These are phyloP conservation scores for Pristionchus entomophagus DNA, from an alignment of 2,888 invertebrate species.

Conservation along the genomic window DNA sequence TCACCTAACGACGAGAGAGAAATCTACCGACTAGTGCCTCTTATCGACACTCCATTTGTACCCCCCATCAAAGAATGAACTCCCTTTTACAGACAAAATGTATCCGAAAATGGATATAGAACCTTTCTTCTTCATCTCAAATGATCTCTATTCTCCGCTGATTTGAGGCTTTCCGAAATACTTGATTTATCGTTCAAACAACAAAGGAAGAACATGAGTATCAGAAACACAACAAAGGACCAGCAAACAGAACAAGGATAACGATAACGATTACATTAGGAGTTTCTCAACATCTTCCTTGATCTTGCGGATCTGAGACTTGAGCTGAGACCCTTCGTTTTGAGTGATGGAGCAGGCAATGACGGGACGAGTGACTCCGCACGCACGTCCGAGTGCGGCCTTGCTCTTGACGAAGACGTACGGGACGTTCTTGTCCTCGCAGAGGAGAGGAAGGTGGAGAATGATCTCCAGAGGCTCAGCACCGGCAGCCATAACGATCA, in stretches of 20 bases:
- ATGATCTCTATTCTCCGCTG: too few species aligned
- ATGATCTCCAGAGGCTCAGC: constrained; percentile 97
- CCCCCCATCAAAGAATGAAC: background rate
- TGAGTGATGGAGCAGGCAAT: constrained; percentile 91
- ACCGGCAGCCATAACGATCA: constrained; percentile 98
- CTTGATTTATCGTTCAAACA: constrained; percentile 33
- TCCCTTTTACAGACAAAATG: too few species aligned
- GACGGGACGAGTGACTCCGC: constrained; percentile 96
- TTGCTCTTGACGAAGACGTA: constrained; percentile 97
- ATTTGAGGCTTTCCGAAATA: too few species aligned
- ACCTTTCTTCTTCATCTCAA: too few species aligned
- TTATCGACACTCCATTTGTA: constrained; percentile 31
- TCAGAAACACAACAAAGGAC: constrained; percentile 41
- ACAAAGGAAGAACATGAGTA: constrained; percentile 6
- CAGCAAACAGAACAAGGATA: constrained; percentile 15
- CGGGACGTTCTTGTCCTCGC: constrained; percentile 87
- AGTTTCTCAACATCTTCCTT: constrained; percentile 97
- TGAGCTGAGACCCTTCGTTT: constrained; percentile 96
- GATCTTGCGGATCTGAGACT: constrained; percentile 91
- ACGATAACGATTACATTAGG: constrained; percentile 89
- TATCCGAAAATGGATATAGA: too few species aligned
- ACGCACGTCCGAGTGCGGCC: constrained; percentile 94
- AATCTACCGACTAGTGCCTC: background rate
- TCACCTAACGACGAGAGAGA: constrained; percentile 8
- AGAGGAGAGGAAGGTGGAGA: constrained; percentile 93